These are phyloP conservation scores for Epinephelus malabaricus DNA, from an alignment of 2,797 vertebrate species.

Conservation along the genomic window DNA sequence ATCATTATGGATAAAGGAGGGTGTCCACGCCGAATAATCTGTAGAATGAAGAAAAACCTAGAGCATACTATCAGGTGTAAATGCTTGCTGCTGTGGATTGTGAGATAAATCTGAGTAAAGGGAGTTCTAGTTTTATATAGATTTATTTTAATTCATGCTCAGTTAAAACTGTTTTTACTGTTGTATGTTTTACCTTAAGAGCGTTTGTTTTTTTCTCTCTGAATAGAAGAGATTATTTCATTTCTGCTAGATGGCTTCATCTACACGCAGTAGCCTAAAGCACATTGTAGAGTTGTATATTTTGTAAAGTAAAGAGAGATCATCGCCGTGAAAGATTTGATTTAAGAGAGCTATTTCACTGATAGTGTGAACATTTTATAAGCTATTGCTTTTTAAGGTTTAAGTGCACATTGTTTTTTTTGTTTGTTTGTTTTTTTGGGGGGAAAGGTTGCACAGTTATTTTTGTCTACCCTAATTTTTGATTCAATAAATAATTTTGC, in stretches of 20 bases:
- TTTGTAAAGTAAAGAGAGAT: conserved; percentile 63
- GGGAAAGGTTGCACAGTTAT: conserved; percentile 60
- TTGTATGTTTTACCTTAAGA: conserved; percentile 23
- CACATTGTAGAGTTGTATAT: conserved; percentile 63
- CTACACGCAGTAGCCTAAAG: conserved; percentile 38
- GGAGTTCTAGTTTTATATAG: conserved; percentile 29
- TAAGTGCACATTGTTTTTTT: conserved; percentile 60
- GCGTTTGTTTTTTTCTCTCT: background rate
- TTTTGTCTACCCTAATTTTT: conserved; percentile 76
- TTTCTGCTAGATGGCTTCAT: conserved; percentile 31
- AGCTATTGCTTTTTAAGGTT: conserved; percentile 68
- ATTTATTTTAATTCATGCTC: conserved; percentile 46
- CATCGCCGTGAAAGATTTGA: conserved; percentile 43
- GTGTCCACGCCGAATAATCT: conserved; percentile 16
- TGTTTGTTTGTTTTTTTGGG: background rate
- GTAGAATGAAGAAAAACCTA: conserved; percentile 27
- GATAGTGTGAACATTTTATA: conserved; percentile 64
- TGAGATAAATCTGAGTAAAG: conserved; percentile 32
- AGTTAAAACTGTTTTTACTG: conserved; percentile 12
- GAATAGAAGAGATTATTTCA: conserved; percentile 29
- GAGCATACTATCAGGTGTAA: conserved; percentile 47
- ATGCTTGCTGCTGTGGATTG: conserved; percentile 56
- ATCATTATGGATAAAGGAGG: background rate
- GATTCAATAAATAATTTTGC: conserved; percentile 83
- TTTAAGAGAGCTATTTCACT: conserved; percentile 54